Base-by-base conservation (phyloP, 2,888 invertebrate species). In the Steinernema scapterisci region DNA sequence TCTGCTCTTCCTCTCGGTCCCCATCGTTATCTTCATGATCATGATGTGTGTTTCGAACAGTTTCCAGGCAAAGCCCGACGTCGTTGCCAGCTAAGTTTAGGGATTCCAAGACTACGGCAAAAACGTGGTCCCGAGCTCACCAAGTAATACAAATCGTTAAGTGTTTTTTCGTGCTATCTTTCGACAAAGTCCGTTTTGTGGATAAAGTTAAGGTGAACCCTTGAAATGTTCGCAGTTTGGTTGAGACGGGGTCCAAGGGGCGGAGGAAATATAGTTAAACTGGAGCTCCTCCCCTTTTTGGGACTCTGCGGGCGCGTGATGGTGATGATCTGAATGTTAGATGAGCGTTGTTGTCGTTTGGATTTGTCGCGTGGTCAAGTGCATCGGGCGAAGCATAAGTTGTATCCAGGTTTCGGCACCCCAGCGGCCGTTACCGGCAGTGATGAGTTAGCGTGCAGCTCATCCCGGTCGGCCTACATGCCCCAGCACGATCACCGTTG, bases 301-400 rank as follows among this genome's bases (percentile, higher is more conserved):
- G n/a, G 63, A 63, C 16, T 63, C 63, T 16, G 63, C 63, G 25
- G 19, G 31, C 31, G 25, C 63, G 63, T 27, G 31, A 63, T 63
- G 63, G 63, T 63, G 31, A 63, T 63, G 63, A 63, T 63, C 27
- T 63, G 63, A 63, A 63, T 63, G 63, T 63, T 63, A 63, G 63
- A 63, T 63, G 63, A 63, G 63, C 63, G 63, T n/a, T 63, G 63
- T 63, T 63, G 63, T 63, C 63, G 63, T 63, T 63, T 63, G 63
- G 63, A 63, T 31, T 63, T 63, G 63, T 63, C 63, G 63, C 63
- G 63, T 63, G 63, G 31, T 63, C 31, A 63, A 63, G 27, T 63
- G 31, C 63, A 31, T 27, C 63, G 63, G 31, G 5, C 63, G 63
- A 63, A 13, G 38, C 38, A 38, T 9, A 38, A 38, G 27, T 31